These are phyloP conservation scores for Bos indicus DNA, from an alignment of 2,113 vertebrate genomes.

Conservation along the genomic window DNA sequence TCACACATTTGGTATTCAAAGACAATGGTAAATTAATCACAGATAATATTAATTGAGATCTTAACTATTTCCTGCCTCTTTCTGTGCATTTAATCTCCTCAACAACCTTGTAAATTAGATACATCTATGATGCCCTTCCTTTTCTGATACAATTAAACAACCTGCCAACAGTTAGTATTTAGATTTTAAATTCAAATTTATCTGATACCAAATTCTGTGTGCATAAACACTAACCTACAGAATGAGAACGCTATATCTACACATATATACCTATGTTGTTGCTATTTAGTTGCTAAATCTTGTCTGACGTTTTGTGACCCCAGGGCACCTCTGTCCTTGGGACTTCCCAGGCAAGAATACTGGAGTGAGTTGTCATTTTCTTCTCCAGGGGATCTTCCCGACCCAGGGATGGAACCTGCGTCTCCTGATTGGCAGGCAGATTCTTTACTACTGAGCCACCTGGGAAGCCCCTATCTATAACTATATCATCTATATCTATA, in stretches of 20 bases:
- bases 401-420: not conserved
- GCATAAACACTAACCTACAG: too few relatives aligned
- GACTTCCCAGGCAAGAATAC: not conserved
- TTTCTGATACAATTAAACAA: not conserved
- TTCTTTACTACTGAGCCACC: not conserved
- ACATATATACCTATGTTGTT: not conserved
- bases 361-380: not conserved
- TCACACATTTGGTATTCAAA: not conserved
- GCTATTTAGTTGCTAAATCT: not conserved
- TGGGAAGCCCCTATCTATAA: not conserved
- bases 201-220: not conserved
- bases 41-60: not conserved
- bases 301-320: not conserved
- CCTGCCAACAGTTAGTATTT: not conserved
- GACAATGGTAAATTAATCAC: not conserved
- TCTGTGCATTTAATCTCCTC: too few relatives aligned
- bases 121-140: not conserved
- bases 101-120: not conserved
- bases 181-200: not conserved
- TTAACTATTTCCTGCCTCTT: not conserved
- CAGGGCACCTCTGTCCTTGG: not conserved
- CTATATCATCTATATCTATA: not conserved
- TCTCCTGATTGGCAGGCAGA: not conserved
- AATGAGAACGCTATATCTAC: fast-evolving
- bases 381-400: not conserved